These are phyloP conservation scores for Butorides virescens DNA, from an alignment of 2,113 vertebrate species.

Conservation along the genomic window DNA sequence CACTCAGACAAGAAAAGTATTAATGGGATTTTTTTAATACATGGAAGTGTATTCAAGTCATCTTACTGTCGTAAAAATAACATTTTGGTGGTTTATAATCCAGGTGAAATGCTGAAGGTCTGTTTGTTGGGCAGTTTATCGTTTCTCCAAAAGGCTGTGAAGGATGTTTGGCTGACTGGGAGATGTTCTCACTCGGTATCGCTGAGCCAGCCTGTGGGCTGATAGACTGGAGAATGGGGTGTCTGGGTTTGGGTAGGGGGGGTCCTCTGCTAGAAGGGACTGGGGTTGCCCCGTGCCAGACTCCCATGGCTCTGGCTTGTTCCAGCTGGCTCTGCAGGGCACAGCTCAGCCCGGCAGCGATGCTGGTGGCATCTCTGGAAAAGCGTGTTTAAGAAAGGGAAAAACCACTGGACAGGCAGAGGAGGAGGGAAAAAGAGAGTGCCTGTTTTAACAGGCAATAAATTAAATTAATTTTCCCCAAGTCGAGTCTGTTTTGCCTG, in stretches of 20 bases:
- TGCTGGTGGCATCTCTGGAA: background rate
- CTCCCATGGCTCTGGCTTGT: background rate
- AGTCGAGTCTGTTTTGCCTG: fast-evolving
- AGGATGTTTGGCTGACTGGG: background rate
- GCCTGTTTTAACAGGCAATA: background rate
- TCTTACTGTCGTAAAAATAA: background rate
- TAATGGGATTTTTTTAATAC: background rate
- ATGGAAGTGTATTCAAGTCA: background rate
- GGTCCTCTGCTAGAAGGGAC: background rate
- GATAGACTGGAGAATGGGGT: background rate
- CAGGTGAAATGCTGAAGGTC: background rate
- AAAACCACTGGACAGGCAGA: background rate
- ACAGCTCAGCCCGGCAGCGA: background rate
- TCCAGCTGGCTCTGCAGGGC: background rate
- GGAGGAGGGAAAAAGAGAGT: background rate
- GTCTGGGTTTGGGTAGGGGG: background rate
- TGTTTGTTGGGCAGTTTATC: background rate
- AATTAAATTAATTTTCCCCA: background rate
- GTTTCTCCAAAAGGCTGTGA: background rate
- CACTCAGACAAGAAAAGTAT: background rate
- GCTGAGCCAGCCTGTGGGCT: background rate
- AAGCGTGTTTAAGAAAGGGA: background rate
- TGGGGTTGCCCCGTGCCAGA: fast-evolving
- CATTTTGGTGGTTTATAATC: background rate
- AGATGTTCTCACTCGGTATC: background rate